A percentile compares a stretch with the other conserved stretches of the same genome.
phyloP scores from a whole-genome alignment of 2,113 vertebrate species.

The Nothocercus julius region DNA sequence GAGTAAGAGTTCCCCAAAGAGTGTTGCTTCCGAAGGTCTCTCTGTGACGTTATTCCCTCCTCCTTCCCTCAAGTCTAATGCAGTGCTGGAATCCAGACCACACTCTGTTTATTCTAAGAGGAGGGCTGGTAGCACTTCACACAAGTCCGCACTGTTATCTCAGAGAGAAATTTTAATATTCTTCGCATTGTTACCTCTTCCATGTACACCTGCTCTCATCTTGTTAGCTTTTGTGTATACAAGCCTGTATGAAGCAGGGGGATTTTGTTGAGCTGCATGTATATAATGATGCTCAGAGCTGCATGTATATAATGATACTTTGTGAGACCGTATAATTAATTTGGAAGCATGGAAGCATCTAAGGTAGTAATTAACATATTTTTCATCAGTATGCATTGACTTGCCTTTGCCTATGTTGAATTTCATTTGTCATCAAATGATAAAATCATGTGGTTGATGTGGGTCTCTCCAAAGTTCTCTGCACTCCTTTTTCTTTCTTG shows the following conservation, averaged over 20 bases:
- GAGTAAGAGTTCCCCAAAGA: background rate
- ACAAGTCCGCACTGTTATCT: background rate
- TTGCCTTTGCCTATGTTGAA: background rate
- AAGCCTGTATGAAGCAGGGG: background rate
- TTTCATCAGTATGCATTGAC: background rate
- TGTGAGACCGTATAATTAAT: background rate
- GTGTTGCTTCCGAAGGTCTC: background rate
- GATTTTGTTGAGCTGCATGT: background rate
- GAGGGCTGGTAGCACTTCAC: background rate
- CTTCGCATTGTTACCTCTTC: background rate
- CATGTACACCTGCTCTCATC: background rate
- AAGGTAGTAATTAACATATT: background rate
- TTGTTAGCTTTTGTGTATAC: background rate
- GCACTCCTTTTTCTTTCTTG: background rate
- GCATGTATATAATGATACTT: fast-evolving
- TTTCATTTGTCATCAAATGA: background rate
- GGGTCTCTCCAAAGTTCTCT: background rate
- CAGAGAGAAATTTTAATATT: background rate
- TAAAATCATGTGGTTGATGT: background rate
- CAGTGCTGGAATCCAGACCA: background rate
- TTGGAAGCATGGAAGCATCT: background rate
- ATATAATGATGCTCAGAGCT: background rate
- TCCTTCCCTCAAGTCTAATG: background rate
- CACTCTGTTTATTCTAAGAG: background rate
- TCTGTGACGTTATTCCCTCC: fast-evolving